phyloP scores from a whole-genome alignment of 1,140 invertebrate genomes.

The Ceratina australensis region DNA sequence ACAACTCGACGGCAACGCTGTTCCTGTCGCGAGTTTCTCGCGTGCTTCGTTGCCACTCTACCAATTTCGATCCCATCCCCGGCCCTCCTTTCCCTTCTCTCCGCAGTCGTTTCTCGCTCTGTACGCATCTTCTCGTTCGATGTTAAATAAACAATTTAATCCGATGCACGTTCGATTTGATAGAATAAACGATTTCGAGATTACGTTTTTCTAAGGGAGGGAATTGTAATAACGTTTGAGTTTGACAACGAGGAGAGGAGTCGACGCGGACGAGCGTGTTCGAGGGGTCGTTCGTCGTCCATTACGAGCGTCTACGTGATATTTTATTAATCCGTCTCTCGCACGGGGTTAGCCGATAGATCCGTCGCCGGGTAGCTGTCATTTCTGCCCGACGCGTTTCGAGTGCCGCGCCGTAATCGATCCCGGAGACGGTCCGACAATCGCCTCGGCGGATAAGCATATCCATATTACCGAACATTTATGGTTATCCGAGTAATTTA shows the following conservation, averaged over 20 bases:
- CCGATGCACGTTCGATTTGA: too few relatives aligned
- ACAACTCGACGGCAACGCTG: constrained; percentile 67
- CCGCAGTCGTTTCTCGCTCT: neutral
- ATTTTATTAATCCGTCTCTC: constrained; percentile 13
- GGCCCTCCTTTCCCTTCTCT: too few relatives aligned
- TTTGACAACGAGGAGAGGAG: too few relatives aligned
- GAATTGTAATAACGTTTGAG: too few relatives aligned
- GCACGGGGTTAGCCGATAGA: constrained; percentile 5
- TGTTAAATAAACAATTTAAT: too few relatives aligned
- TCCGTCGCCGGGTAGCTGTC: constrained; percentile 38
- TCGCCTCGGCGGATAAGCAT: constrained; percentile 7
- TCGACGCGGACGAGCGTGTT: too few relatives aligned
- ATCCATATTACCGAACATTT: constrained; percentile 33
- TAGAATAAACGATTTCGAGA: too few relatives aligned
- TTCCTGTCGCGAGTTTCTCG: constrained; percentile 64
- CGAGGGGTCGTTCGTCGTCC: neutral
- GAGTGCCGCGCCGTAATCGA: neutral
- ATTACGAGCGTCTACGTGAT: constrained; percentile 4
- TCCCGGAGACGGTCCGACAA: neutral
- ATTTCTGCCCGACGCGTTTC: neutral
- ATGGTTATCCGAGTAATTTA: constrained; percentile 40
- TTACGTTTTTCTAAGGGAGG: too few relatives aligned
- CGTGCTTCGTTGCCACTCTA: constrained; percentile 30
- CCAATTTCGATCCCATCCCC: constrained; percentile 45
- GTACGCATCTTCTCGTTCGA: neutral